Percentiles rank a stretch among this genome's conserved stretches.
Evolutionary conservation across 1,140 invertebrate species (phyloP).

Genomic region (Drosophila persimilis): DNA sequence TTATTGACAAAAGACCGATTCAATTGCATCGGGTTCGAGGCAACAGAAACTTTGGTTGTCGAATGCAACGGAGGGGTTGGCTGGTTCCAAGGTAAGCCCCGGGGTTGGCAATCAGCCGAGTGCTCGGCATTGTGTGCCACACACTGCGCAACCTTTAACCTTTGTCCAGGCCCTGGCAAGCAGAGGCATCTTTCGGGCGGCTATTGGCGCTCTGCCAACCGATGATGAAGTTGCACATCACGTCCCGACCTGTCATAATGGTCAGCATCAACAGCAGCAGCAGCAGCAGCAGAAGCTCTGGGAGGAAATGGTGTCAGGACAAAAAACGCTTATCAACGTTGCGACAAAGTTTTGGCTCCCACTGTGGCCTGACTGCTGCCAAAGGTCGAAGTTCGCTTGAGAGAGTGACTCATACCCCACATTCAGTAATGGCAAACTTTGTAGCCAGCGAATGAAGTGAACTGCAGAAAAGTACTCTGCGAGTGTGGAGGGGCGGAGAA

Average conservation of each 20-base stretch:
- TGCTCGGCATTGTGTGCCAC: conserved; percentile 22
- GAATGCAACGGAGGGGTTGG: conserved; percentile 5
- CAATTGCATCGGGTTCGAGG: conserved; percentile 43
- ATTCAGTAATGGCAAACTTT: conserved; percentile 38
- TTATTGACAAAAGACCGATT: conserved; percentile 49
- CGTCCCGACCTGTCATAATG: conserved; percentile 52
- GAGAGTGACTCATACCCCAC: conserved; percentile 59
- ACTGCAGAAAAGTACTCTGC: background rate
- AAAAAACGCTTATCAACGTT: conserved; percentile 47
- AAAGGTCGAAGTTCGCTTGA: conserved; percentile 65
- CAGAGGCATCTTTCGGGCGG: background rate
- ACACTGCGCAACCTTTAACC: conserved; percentile 23
- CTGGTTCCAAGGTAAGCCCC: conserved; percentile 9
- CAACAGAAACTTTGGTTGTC: conserved; percentile 35
- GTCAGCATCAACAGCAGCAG: conserved; percentile 22
- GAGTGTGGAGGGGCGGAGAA: conserved; percentile 16
- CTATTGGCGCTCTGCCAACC: conserved; percentile 48
- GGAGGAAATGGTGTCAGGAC: conserved; percentile 13
- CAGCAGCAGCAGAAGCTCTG: conserved; percentile 3
- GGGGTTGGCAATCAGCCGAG: conserved; percentile 42
- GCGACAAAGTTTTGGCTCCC: conserved; percentile 38
- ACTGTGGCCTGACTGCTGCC: conserved; percentile 21
- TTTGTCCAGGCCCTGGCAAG: conserved; percentile 5
- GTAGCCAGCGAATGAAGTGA: conserved; percentile 16
- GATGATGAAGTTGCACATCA: conserved; percentile 41